Evolutionary conservation across 2,113 vertebrate species (phyloP), one percentile per base, ranked within the genome.

Genomic region (Poeciliopsis retropinna): DNA sequence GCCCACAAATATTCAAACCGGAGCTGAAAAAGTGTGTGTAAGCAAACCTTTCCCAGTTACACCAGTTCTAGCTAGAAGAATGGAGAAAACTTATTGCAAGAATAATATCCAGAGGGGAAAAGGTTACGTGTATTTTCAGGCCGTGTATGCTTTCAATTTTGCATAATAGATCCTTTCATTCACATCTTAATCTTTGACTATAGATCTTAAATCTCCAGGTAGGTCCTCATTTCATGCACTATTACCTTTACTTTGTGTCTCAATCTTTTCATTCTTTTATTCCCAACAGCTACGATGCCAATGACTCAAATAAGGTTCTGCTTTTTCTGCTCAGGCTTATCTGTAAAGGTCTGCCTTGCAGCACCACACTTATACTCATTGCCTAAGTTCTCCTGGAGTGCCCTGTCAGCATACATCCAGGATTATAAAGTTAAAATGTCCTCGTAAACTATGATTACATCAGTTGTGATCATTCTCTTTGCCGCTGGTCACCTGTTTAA

Each of bases 231-330:
- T 72, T 81, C 54, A 44, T 84, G 63, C 51, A 54, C 65, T 60
- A 30, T 67, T 70, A 34, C 75, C 32, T 78, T 30, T 62, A 30
- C 32, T 69, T 61, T 67, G 3, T 32, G n/a, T 82, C 82, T 86
- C 82, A 73, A 60, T 22, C 67, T 75, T 78, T 83, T 63, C 73
- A 70, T 80, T 80, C 44, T 60, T 81, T 80, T 60, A 77, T 61
- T 78, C 63, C 71, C 47, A 67, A 51, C 60, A 68, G 74, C 76
- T 67, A 47, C 25, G 62, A 60, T 54, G 71, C 83, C 70, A 77
- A 27, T 86, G 78, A 88, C 78, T 82, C 85, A 83, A 19, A 54
- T 54, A 22, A 81, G 71, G 44, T 37, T 75, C 68, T 70, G 44
- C 75, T 27, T 51, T 51, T 62, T 22, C 44, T 73, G 6, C 57